phyloP scores from a whole-genome alignment of 2,113 vertebrate genomes.

The Arvicanthis niloticus region DNA sequence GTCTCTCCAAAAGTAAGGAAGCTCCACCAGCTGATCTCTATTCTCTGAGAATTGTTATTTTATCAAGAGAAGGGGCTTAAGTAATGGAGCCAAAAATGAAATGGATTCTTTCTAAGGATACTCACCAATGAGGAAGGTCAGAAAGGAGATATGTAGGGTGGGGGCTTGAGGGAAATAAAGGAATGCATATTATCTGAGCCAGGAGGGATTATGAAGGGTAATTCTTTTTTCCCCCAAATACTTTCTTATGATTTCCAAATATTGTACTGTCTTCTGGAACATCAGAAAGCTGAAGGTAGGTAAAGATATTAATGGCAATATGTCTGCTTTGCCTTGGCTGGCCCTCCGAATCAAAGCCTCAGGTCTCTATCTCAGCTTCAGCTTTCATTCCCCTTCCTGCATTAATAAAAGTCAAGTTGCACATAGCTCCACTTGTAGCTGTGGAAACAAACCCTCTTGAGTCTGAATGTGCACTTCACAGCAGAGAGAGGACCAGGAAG shows the following conservation, averaged over 20 bases:
- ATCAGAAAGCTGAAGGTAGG: not conserved
- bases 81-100: not conserved
- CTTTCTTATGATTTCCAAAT: slow-evolving; percentile 23
- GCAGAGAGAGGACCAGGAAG: not conserved
- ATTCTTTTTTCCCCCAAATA: slow-evolving; percentile 9
- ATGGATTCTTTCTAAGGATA: not conserved
- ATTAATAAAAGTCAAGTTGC: slow-evolving; percentile 40
- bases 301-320: not conserved
- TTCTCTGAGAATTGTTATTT: slow-evolving; percentile 48
- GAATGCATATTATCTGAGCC: not conserved
- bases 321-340: not conserved
- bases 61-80: not conserved
- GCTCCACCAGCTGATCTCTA: not conserved
- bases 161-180: not conserved
- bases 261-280: not conserved
- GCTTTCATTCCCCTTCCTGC: slow-evolving; percentile 16
- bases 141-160: not conserved
- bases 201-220: not conserved
- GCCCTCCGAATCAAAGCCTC: not conserved
- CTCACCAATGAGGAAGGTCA: not conserved
- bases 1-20: slow-evolving; percentile 30
- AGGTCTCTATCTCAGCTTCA: not conserved
- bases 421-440: slow-evolving; percentile 4
- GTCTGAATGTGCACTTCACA: slow-evolving; percentile 18
- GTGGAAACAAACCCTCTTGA: slow-evolving; percentile 37